Evolutionary conservation across 2,113 vertebrate genomes (phyloP).

Genomic region (Coregonus clupeaformis): DNA sequence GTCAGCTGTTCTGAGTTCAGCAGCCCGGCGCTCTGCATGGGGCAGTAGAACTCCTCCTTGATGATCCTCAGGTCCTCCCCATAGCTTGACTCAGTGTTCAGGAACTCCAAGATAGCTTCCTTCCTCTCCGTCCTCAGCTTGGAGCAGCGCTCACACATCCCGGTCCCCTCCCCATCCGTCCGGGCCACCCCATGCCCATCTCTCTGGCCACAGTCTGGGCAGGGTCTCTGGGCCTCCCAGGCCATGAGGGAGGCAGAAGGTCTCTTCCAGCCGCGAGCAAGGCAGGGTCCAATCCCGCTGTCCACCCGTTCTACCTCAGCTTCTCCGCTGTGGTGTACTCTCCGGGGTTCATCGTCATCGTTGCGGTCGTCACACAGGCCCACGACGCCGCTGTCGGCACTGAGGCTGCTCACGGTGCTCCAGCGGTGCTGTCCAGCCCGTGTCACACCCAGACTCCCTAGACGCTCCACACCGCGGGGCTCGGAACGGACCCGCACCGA

Average conservation of each 20-base stretch:
- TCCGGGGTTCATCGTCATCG: constrained; percentile 65
- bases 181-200: constrained; percentile 69
- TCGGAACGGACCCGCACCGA: constrained; percentile 67
- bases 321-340: constrained; percentile 54
- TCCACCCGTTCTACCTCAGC: constrained; percentile 83
- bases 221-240: constrained; percentile 83
- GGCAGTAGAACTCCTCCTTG: constrained; percentile 87
- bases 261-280: constrained; percentile 81
- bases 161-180: constrained; percentile 49
- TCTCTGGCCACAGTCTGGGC: constrained; percentile 83
- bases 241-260: constrained; percentile 74
- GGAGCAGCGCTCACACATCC: constrained; percentile 83
- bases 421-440: constrained; percentile 78
- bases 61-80: constrained; percentile 87
- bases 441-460: constrained; percentile 53
- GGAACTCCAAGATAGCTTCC: constrained; percentile 88
- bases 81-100: constrained; percentile 88
- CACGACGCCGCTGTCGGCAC: constrained; percentile 86
- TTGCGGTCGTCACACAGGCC: constrained; percentile 80
- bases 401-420: constrained; percentile 90
- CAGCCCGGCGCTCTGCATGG: constrained; percentile 84
- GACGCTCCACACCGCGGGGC: constrained; percentile 73
- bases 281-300: constrained; percentile 82
- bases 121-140: constrained; percentile 86
- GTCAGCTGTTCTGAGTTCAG: constrained; percentile 83